Evolutionary conservation across 2,888 invertebrate genomes (phyloP), one percentile per base, ranked within the genome.

Genomic region (Phanerotoma sp.): DNA sequence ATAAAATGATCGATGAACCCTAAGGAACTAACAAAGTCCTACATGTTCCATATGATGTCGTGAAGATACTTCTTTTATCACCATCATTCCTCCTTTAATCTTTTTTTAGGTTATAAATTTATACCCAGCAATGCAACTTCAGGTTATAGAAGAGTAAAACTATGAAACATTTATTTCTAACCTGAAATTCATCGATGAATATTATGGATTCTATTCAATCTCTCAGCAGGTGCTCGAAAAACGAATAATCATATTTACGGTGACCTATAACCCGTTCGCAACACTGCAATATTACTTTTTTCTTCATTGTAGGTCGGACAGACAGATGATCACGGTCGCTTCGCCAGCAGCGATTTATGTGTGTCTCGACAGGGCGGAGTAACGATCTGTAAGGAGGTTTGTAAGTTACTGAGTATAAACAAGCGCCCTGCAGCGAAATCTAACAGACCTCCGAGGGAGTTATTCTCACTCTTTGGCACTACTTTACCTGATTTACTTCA

Each of bases 311-410:
- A 30, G 32, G 33, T 48, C 45, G 18, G 22, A 40, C 32, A 41
- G 49, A 28, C 40, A 35, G 47, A 49, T 51, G 28, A 41, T 45
- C 38, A 37, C 30, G 50, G 51, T 30, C 56, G 57, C 61, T 64
- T 61, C 59, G 57, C 65, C 62, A 63, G 51, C 53, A 41, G 63
- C 69, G 70, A 73, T 74, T 74, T 73, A 74, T 72, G 75, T 71
- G 72, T 71, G 70, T 70, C 70, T 70, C 67, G 63, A 66, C 70
- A 70, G 66, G 65, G 67, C 70, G 60, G 56, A 62, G 70, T 74
- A 74, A 75, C 74, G 73, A 76, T 74, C 74, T 73, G 74, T 74
- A 75, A 75, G 74, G 73, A 71, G 73, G 73, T 76, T 72, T 73
- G 73, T 72, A 72, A 72, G 73, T 71, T 75, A 72, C 69, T 70